Evolutionary conservation across 1,140 invertebrate genomes (phyloP).

Genomic region (Dreissena rostriformis): DNA sequence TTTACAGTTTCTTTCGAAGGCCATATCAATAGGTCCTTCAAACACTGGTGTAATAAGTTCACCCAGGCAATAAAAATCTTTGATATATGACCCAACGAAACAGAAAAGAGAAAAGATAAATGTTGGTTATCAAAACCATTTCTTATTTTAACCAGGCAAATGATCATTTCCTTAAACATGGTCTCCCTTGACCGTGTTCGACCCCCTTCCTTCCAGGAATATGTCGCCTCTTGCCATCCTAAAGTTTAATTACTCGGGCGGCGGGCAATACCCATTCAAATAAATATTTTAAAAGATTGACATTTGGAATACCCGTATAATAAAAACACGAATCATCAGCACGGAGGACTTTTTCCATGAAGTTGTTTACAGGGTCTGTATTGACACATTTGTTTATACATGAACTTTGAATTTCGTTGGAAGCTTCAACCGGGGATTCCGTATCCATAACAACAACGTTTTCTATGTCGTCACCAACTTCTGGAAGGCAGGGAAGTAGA

Average conservation of each 20-base stretch:
- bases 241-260: constrained; percentile 15
- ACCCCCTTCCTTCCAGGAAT: constrained; percentile 18
- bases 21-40: constrained; percentile 5
- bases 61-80: constrained; percentile 24
- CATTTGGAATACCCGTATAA: constrained; percentile 21
- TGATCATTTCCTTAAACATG: constrained; percentile 24
- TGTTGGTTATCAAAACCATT: constrained; percentile 8
- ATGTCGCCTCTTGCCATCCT: constrained; percentile 14
- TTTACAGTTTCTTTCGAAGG: constrained; percentile 18
- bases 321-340: constrained; percentile 29
- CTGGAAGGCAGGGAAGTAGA: background rate
- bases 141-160: constrained; percentile 23
- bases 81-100: constrained; percentile 19
- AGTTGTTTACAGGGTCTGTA: background rate
- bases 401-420: background rate
- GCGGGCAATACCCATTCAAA: constrained; percentile 13
- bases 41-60: constrained; percentile 26
- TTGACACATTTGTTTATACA: background rate
- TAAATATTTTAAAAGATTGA: background rate
- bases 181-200: background rate
- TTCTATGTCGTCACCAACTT: background rate
- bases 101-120: constrained; percentile 14
- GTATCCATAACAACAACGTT: background rate
- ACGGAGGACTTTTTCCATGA: constrained; percentile 6
- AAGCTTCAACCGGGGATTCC: background rate